phyloP scores from a whole-genome alignment of 2,113 vertebrate genomes.

The Percina caprodes region DNA sequence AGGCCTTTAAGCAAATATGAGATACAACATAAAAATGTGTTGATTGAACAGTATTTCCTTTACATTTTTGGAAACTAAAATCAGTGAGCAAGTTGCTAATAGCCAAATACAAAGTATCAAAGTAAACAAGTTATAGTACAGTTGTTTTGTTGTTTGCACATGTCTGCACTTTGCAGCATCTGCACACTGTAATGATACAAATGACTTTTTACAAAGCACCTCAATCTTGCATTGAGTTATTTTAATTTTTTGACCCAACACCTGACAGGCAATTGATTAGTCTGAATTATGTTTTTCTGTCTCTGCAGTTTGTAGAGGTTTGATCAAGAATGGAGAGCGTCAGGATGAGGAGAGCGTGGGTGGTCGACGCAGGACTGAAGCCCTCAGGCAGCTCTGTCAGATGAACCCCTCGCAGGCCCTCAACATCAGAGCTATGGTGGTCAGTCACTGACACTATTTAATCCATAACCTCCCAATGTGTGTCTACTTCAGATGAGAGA shows the following conservation, averaged over 20 bases:
- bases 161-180: too few relatives aligned
- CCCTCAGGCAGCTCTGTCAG: conserved; percentile 94
- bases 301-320: conserved; percentile 91
- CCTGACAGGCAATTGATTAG: too few relatives aligned
- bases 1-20: not conserved
- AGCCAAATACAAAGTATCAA: not conserved
- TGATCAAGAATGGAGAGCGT: conserved; percentile 97
- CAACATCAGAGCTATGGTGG: conserved; percentile 98
- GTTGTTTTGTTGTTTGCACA: too few relatives aligned
- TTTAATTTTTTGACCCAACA: too few relatives aligned
- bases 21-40: not conserved
- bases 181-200: too few relatives aligned
- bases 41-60: not conserved
- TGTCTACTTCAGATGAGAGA: not conserved
- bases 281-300: not conserved
- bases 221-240: too few relatives aligned
- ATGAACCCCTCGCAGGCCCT: conserved; percentile 98
- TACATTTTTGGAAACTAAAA: not conserved
- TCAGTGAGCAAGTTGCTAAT: not conserved
- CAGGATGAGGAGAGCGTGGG: conserved; percentile 97
- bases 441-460: conserved; percentile 76
- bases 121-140: not conserved
- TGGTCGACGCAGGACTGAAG: conserved; percentile 95
- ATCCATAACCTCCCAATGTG: not conserved
- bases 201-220: too few relatives aligned